These are phyloP conservation scores for Xestobium rufovillosum DNA, from an alignment of 2,888 invertebrate species.

Conservation along the genomic window DNA sequence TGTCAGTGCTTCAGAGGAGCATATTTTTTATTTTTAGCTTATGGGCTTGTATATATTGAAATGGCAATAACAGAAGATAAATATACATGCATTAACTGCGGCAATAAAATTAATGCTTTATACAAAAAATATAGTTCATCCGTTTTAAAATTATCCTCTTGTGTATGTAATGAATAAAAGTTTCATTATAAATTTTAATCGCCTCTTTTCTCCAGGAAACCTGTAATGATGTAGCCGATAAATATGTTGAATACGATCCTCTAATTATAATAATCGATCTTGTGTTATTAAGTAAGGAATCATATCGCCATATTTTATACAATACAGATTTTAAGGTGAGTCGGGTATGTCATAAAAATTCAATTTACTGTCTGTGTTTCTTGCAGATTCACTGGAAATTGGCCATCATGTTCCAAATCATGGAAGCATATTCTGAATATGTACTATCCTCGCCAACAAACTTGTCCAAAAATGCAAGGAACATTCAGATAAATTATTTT, in stretches of 20 bases:
- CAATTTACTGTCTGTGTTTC: no score
- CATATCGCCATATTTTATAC: constrained; percentile 77
- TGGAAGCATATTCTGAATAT: constrained; percentile 74
- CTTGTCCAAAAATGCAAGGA: no score
- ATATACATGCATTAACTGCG: constrained; percentile 61
- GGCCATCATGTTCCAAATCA: constrained; percentile 64
- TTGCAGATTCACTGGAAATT: constrained; percentile 55
- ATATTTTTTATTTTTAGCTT: no score
- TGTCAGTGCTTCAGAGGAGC: no score
- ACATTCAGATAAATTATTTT: no score
- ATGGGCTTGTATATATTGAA: no score
- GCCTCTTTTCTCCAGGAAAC: constrained; percentile 49
- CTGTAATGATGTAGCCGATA: constrained; percentile 73
- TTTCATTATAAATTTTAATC: constrained; percentile 19
- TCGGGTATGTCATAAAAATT: constrained; percentile 10
- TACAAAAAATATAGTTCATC: constrained; percentile 63
- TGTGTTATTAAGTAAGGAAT: constrained; percentile 69
- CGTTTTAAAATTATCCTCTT: constrained; percentile 65
- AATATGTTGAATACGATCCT: constrained; percentile 88
- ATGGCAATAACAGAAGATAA: no score
- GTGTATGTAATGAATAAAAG: constrained; percentile 64
- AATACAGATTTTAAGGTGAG: constrained; percentile 71
- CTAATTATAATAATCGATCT: constrained; percentile 81
- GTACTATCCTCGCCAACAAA: no score
- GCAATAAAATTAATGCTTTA: constrained; percentile 52